Base-by-base conservation (phyloP, 2,888 invertebrate species). In the Gryllus longicercus region DNA sequence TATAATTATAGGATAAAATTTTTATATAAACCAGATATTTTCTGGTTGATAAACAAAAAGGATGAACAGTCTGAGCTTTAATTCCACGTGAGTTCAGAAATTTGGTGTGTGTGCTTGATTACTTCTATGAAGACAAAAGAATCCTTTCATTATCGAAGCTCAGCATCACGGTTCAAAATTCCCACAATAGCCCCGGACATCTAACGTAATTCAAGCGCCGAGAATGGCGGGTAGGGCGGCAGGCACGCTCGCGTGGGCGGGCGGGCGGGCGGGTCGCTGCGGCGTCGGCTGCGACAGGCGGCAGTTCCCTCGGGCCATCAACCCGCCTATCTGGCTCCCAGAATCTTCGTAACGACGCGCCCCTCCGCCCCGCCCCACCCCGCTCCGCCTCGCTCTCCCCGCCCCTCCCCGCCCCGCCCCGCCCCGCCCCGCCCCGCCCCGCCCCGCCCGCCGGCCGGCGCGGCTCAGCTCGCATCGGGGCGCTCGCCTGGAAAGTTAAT, bases 401-500 rank as follows among this genome's bases (percentile, higher is more conserved):
- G 16, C 63, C 63, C 16, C 63, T n/a, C n/a, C n/a, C n/a, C n/a
- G n/a, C n/a, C n/a, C n/a, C n/a, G n/a, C n/a, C n/a, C n/a, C n/a
- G n/a, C n/a, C n/a, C n/a, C n/a, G n/a, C n/a, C n/a, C n/a, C n/a
- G 49, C 14, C 38, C 50, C 18, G 18, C 18, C 50, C 49, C 12
- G 38, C 49, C 77, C 77, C 18, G 50, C 14, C 23, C 18, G 23
- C 77, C 18, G 18, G 38, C 49, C 49, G 50, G 18, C n/a, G 77
- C 23, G 38, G 77, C 63, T 63, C 63, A 63, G 63, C 63, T 63
- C 49, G 38, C n/a, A 49, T 38, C 49, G 50, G 50, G 51, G 78
- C 77, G 78, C 77, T 80, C 80, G 82, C 50, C 77, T 79, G 82
- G 82, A 82, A 82, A 82, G 79, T 82, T 82, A 82, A 82, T 82